Evolutionary conservation across 2,113 vertebrate species (phyloP).

Genomic region (Nyctereutes procyonoides): DNA sequence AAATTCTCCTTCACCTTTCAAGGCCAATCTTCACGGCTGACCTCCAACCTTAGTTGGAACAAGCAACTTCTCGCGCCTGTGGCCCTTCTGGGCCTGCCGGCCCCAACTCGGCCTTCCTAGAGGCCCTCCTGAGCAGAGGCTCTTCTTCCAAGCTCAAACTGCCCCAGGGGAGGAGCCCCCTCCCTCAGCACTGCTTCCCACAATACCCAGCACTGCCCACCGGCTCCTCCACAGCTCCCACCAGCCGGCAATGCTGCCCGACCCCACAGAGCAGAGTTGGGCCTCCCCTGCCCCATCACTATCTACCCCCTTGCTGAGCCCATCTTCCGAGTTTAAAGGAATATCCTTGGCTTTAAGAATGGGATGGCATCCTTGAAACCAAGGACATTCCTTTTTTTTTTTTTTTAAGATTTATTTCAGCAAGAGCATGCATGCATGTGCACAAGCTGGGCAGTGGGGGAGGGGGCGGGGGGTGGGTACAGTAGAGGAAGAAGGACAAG

Average conservation of each 20-base stretch:
- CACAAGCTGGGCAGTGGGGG: not conserved
- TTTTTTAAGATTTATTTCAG: not conserved
- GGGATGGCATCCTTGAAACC: too few relatives aligned
- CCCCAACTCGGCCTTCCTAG: not conserved
- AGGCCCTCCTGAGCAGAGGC: not conserved
- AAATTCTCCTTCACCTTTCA: not conserved
- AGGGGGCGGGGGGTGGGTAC: not conserved
- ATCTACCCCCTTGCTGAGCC: too few relatives aligned
- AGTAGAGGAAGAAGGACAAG: not conserved
- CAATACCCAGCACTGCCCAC: not conserved
- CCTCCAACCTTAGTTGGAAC: not conserved
- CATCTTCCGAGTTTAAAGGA: not conserved
- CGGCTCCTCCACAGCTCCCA: not conserved
- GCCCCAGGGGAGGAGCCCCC: fast-evolving
- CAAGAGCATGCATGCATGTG: not conserved
- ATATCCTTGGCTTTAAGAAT: not conserved
- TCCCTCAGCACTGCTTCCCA: not conserved
- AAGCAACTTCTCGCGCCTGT: not conserved
- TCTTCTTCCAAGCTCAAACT: not conserved
- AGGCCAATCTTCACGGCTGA: not conserved
- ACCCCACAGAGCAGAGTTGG: not conserved
- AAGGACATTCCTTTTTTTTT: not conserved
- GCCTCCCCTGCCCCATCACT: not conserved
- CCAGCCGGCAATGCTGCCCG: too few relatives aligned
- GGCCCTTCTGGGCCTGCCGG: not conserved